Evolutionary conservation across 2,113 vertebrate species (phyloP), one percentile per base, ranked within the genome.

Genomic region (Ranitomeya imitator): DNA sequence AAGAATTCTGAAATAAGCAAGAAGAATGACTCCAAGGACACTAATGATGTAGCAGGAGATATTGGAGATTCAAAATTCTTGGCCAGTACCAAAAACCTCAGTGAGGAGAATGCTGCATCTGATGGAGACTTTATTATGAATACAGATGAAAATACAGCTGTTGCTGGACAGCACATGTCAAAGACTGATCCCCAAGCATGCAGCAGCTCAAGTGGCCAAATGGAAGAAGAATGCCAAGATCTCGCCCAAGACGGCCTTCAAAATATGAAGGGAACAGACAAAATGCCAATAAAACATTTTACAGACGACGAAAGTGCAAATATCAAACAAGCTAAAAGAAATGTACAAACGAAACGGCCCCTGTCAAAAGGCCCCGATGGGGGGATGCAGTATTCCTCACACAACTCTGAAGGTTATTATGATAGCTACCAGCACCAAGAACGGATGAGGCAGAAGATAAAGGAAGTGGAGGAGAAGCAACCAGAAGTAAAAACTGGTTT

Each of bases 401-500:
- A 94, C 87, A 90, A 93, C 92, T 92, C 96, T 14, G 97, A 97
- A 14, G 93, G 91, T 23, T 94, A 93, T 60, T 96, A 96, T 0
- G 98, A 99, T 85, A 93, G 95, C 89, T 98, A 97, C 91, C 97
- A 97, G 80, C 98, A 99, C 93, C 98, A 99, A 91, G 98, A 99
- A 92, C 97, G 96, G 91, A 99, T 99, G 93, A 94, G 97, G 90
- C 98, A 98, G 93, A 99, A 99, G 94, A 98, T 99, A 85, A 96
- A 96, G 90, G 98, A 99, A 92, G 98, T 99, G 65, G 98, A 99
- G 90, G 98, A 99, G 93, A 99, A 99, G 89, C 98, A 99, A 76
- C 98, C 98, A 82, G 98, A 99, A 92, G 97, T 99, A 88, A 99
- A 97, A 95, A 99, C 96, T 55, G 98, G 98, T 87, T 99, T 99